Conservation (phyloP, 2,113 vertebrate species). For the Leptobrachium ailaonicum region DNA sequence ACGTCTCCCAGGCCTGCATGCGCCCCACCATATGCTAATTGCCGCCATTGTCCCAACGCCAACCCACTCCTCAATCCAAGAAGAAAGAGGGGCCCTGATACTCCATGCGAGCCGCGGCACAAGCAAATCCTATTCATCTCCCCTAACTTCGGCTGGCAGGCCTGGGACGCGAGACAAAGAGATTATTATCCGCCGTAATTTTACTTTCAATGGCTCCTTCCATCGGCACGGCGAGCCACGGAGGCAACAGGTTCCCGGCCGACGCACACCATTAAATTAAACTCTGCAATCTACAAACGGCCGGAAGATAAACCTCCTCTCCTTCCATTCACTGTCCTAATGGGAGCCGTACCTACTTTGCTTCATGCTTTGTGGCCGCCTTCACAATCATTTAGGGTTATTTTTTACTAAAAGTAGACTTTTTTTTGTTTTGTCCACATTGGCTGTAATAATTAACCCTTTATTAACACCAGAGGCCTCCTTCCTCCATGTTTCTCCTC, state of each 20-base stretch:
- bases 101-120: constrained; percentile 59
- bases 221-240: constrained; percentile 59
- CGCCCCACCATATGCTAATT: constrained; percentile 49
- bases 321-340: background rate
- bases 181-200: constrained; percentile 63
- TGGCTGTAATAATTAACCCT: too few species aligned
- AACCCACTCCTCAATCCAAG: constrained; percentile 42
- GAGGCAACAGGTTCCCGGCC: constrained; percentile 59
- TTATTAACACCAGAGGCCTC: too few species aligned
- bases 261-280: constrained; percentile 64
- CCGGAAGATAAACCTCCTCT: constrained; percentile 42
- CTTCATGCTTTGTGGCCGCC: too few species aligned
- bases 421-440: too few species aligned
- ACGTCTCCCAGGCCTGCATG: constrained; percentile 26
- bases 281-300: constrained; percentile 45
- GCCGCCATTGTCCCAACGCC: constrained; percentile 18
- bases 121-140: constrained; percentile 65
- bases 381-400: too few species aligned
- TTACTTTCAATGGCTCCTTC: constrained; percentile 61
- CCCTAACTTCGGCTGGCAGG: constrained; percentile 66
- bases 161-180: constrained; percentile 64
- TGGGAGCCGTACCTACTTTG: too few species aligned
- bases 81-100: constrained; percentile 56
- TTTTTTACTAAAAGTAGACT: too few species aligned
- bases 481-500: too few species aligned